phyloP scores from a whole-genome alignment of 2,797 vertebrate genomes.

The Lepidocolaptes lacrymiger region DNA sequence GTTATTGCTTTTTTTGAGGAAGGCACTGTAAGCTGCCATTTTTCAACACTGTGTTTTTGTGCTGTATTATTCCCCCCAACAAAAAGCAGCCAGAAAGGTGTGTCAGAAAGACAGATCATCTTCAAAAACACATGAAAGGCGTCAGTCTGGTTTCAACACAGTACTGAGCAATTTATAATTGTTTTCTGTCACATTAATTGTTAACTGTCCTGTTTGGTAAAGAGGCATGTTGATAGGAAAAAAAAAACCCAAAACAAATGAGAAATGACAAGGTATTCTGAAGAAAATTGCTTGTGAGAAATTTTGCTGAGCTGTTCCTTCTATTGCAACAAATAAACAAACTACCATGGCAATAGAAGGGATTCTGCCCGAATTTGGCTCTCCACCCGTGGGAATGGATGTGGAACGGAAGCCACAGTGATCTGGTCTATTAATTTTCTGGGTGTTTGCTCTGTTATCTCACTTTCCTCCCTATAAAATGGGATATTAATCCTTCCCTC shows the following conservation, averaged over 20 bases:
- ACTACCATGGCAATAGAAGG: neutral
- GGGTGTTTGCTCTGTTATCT: constrained; percentile 9
- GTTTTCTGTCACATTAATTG: neutral
- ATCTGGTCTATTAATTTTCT: neutral
- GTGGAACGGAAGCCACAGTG: neutral
- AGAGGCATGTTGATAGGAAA: neutral
- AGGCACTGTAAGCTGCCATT: constrained; percentile 6
- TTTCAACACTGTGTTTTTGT: neutral
- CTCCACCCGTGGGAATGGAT: neutral
- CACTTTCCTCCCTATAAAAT: neutral
- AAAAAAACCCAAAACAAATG: neutral
- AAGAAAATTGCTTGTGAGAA: neutral
- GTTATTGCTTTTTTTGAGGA: neutral
- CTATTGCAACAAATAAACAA: neutral
- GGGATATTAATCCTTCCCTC: constrained; percentile 27
- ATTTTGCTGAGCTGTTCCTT: neutral
- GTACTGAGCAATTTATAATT: neutral
- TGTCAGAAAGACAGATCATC: constrained; percentile 13
- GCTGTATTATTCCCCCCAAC: neutral
- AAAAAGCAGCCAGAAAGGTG: constrained; percentile 16
- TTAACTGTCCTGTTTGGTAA: neutral
- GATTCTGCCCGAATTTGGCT: neutral
- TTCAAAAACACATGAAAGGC: neutral
- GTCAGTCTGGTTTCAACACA: neutral
- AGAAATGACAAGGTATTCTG: neutral